Conservation (phyloP, 1,140 invertebrate species). For the Sinonovacula constricta region DNA sequence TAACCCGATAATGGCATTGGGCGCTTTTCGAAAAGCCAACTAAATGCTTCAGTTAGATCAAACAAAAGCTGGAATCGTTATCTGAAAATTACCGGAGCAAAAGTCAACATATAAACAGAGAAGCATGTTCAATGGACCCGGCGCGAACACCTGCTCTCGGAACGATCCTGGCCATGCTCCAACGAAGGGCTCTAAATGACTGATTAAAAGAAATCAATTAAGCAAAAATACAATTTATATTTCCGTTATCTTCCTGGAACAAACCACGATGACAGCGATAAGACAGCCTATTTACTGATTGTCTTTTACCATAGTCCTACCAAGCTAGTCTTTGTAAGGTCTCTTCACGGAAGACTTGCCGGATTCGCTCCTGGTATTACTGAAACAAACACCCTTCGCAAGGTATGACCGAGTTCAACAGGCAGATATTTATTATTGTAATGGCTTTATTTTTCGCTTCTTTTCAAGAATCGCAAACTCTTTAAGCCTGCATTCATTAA, state of each 20-base stretch:
- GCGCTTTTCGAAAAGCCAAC: neutral
- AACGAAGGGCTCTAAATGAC: neutral
- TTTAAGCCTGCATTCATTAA: too few species aligned
- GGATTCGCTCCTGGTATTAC: neutral
- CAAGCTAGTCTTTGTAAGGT: too few species aligned
- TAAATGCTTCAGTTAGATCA: neutral
- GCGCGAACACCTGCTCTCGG: neutral
- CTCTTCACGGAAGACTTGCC: too few species aligned
- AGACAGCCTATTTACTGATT: neutral
- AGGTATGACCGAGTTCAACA: neutral
- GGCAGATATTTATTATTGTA: neutral
- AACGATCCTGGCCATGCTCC: neutral
- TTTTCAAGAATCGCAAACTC: neutral
- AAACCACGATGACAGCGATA: neutral
- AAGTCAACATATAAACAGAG: neutral
- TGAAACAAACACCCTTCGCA: neutral
- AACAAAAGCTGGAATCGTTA: neutral
- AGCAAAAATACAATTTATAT: conserved; percentile 1
- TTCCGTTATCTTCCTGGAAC: neutral
- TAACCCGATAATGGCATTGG: neutral
- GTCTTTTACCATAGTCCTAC: too few species aligned
- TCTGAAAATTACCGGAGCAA: neutral
- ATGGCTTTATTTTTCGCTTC: neutral
- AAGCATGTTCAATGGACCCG: neutral
- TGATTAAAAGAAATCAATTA: neutral